Evolutionary conservation across 2,113 vertebrate species (phyloP), one percentile per base, ranked within the genome.

Genomic region (Platichthys flesus): DNA sequence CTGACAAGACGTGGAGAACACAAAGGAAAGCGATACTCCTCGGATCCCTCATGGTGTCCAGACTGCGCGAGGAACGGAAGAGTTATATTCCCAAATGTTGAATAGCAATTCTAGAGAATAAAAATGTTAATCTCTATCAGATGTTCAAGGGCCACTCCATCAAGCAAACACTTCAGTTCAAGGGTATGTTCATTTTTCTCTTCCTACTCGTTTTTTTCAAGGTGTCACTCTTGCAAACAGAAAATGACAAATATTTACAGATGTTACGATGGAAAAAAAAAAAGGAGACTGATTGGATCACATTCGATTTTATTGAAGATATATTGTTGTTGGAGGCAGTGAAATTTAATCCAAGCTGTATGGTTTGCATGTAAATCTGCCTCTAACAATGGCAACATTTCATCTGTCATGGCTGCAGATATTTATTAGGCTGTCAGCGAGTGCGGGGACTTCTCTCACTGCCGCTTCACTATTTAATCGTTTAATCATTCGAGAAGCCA

Each of bases 341-440:
- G 31, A 59, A 61, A 55, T 21, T n/a, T 12, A 87, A 85, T 78
- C 52, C 57, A 28, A 49, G 74, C 67, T 24, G 37, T 2, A 56
- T 54, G 76, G 74, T 61, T 73, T 57, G 74, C 83, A 77, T 85
- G 75, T 73, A 82, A 80, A 80, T 78, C 65, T 79, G 72, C 55
- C 65, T 68, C 58, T 55, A 75, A 74, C 74, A 70, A 82, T 68
- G 76, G 37, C 47, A 72, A 77, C 62, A 71, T 76, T 71, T 80
- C 72, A 81, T 83, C 71, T 79, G 78, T 86, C 55, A 77, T 56
- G 58, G 73, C 76, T 35, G 67, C 76, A 57, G 61, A 77, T 78
- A 75, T 77, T 73, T 58, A 87, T 91, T 81, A 82, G 70, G 56
- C 85, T 91, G 85, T 91, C 90, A 88, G 56, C 77, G 21, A 31